These are phyloP conservation scores for Embiotoca jacksoni DNA, from an alignment of 2,113 vertebrate genomes.

Conservation along the genomic window DNA sequence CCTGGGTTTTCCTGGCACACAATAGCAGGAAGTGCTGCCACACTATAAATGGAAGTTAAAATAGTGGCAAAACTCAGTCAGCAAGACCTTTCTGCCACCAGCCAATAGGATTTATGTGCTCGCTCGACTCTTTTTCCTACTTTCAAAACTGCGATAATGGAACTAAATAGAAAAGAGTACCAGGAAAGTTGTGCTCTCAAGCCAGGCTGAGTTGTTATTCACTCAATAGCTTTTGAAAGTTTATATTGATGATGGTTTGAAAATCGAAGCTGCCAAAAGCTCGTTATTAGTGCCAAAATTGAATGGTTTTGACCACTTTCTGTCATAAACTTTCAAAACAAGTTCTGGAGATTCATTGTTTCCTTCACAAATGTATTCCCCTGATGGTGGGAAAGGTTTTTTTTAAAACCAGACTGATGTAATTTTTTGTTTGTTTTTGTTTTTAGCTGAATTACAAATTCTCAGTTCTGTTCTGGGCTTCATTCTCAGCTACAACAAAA, in stretches of 20 bases:
- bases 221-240: slow-evolving; percentile 39
- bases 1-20: slow-evolving; percentile 88
- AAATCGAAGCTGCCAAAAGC: not conserved
- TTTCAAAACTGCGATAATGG: slow-evolving; percentile 49
- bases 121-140: slow-evolving; percentile 40
- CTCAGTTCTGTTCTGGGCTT: too few relatives aligned
- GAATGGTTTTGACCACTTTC: slow-evolving; percentile 8
- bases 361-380: slow-evolving; percentile 18
- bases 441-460: too few relatives aligned
- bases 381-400: slow-evolving; percentile 22
- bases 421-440: too few relatives aligned
- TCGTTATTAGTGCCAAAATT: slow-evolving; percentile 8
- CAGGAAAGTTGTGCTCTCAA: slow-evolving; percentile 45
- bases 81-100: slow-evolving; percentile 52
- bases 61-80: slow-evolving; percentile 66
- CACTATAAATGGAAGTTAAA: slow-evolving; percentile 82
- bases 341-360: slow-evolving; percentile 25
- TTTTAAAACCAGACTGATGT: not conserved
- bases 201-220: slow-evolving; percentile 30
- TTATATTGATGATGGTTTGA: slow-evolving; percentile 21
- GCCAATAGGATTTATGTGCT: slow-evolving; percentile 59
- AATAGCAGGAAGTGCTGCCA: slow-evolving; percentile 89
- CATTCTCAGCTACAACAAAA: too few relatives aligned
- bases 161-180: slow-evolving; percentile 35
- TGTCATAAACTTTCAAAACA: slow-evolving; percentile 7